Conservation (phyloP, 2,888 invertebrate genomes). For the Therioaphis trifolii region DNA sequence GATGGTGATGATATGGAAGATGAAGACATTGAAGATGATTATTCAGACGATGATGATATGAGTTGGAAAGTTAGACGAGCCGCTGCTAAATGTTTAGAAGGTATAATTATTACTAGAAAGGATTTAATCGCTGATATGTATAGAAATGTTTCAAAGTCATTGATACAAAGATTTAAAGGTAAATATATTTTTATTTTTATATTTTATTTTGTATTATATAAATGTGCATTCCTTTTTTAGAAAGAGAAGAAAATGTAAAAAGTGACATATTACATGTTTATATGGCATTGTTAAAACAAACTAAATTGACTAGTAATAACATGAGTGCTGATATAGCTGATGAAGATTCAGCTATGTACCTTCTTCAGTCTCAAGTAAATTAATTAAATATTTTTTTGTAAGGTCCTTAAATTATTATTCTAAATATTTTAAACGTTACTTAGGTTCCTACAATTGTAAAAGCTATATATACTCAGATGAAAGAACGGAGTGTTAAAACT, state of each 20-base stretch:
- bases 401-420: constrained; percentile 6
- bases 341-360: constrained; percentile 72
- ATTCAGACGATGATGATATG: constrained; percentile 99
- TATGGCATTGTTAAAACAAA: constrained; percentile 90
- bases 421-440: neutral
- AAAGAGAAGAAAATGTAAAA: constrained; percentile 98
- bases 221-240: constrained; percentile 70
- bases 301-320: constrained; percentile 75
- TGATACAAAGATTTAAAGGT: constrained; percentile 94
- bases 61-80: constrained; percentile 98
- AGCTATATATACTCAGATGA: constrained; percentile 88
- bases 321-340: constrained; percentile 81
- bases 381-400: neutral
- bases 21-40: constrained; percentile 90
- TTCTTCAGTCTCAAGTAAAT: constrained; percentile 67
- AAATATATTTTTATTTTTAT: constrained; percentile 59
- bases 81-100: constrained; percentile 97
- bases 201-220: constrained; percentile 56
- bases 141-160: constrained; percentile 85
- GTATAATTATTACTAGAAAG: constrained; percentile 90
- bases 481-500: constrained; percentile 86
- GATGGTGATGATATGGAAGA: constrained; percentile 75
- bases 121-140: constrained; percentile 92
- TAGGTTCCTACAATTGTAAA: constrained; percentile 83
- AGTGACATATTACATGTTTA: constrained; percentile 98